Conservation (phyloP, 2,797 vertebrate species). For the Danionella dracula region DNA sequence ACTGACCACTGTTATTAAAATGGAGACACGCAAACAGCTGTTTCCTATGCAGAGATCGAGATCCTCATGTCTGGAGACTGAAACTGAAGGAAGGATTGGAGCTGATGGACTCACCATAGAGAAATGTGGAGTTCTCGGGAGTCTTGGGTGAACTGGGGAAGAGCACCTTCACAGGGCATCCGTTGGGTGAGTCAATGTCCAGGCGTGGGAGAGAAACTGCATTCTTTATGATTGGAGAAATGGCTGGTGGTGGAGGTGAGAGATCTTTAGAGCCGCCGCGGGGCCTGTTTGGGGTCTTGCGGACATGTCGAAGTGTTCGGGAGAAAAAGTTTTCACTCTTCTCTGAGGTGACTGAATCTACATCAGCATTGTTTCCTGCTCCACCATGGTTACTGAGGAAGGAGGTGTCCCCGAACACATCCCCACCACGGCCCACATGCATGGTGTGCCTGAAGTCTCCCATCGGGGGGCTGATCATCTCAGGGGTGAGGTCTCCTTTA, state of each 20-base stretch:
- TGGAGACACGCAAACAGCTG: too few species aligned
- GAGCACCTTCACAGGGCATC: constrained; percentile 68
- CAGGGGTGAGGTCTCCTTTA: constrained; percentile 79
- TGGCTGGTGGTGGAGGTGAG: constrained; percentile 69
- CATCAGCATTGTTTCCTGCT: constrained; percentile 43
- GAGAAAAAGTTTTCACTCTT: constrained; percentile 79
- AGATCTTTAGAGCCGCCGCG: constrained; percentile 59
- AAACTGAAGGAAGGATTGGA: background rate
- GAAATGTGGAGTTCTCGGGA: constrained; percentile 67
- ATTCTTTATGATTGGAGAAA: constrained; percentile 96
- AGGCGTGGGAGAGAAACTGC: constrained; percentile 89
- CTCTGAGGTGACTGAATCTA: constrained; percentile 54
- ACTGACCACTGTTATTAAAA: too few species aligned
- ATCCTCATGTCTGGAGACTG: too few species aligned
- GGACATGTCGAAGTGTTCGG: constrained; percentile 82
- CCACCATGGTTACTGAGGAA: constrained; percentile 94
- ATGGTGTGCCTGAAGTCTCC: constrained; percentile 97
- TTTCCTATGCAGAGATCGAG: too few species aligned
- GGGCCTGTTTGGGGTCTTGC: constrained; percentile 68
- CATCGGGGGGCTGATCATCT: constrained; percentile 95
- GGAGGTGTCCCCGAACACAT: constrained; percentile 94
- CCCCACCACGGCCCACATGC: constrained; percentile 92
- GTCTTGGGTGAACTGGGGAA: constrained; percentile 71
- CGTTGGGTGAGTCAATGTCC: constrained; percentile 71
- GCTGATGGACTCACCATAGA: constrained; percentile 73